Evolutionary conservation across 2,888 invertebrate genomes (phyloP).

Genomic region (Linnaemya vulpina): DNA sequence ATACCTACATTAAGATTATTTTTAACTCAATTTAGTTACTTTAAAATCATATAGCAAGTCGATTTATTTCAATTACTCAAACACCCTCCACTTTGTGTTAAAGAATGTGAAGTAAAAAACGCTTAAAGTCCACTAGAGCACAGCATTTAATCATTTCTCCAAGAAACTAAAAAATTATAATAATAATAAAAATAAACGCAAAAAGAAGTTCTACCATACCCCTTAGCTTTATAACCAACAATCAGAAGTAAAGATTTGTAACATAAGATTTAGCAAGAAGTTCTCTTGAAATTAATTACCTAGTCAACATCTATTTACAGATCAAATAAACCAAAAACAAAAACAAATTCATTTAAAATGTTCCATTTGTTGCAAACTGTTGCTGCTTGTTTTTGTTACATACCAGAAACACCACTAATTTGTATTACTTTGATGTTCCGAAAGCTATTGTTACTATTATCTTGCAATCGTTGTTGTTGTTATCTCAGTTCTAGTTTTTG

Average conservation of each 20-base stretch:
- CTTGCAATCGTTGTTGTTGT: constrained; percentile 51
- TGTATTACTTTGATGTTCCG: constrained; percentile 57
- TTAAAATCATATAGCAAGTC: background rate
- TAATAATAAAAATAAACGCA: constrained; percentile 33
- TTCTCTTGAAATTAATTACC: constrained; percentile 20
- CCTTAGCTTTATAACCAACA: constrained; percentile 50
- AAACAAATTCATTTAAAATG: constrained; percentile 29
- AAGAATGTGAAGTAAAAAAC: background rate
- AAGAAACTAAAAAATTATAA: no score
- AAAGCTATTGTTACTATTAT: constrained; percentile 57
- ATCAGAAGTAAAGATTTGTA: constrained; percentile 36
- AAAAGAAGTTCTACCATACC: constrained; percentile 72
- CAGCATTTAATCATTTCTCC: background rate
- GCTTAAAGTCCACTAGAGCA: constrained; percentile 29
- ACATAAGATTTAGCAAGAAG: constrained; percentile 43
- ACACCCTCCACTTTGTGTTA: background rate
- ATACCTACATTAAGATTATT: background rate
- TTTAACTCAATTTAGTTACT: background rate
- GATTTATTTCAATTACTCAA: background rate
- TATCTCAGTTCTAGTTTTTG: constrained; percentile 53
- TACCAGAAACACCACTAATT: constrained; percentile 44
- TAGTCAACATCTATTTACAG: constrained; percentile 54
- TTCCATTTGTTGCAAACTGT: constrained; percentile 68
- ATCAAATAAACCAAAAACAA: constrained; percentile 22
- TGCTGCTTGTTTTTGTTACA: constrained; percentile 69